Evolutionary conservation across 1,140 invertebrate genomes (phyloP), one percentile per base, ranked within the genome.

Genomic region (Phymastichus coffea): DNA sequence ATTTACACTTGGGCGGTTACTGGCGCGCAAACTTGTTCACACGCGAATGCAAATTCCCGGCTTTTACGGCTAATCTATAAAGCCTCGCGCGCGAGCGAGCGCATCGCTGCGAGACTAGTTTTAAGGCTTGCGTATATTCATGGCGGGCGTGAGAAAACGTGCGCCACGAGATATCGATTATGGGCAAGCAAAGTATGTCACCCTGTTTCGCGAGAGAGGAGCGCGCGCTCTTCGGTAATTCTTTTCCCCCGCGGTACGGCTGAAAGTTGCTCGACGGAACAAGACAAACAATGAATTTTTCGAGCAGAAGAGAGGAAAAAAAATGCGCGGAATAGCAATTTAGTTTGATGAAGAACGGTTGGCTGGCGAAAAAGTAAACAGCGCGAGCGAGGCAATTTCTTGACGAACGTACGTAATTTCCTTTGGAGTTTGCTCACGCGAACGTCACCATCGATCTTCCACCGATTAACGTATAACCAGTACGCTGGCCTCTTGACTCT

Each of bases 161-260:
- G n/a, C n/a, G n/a, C n/a, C 47, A 44, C 23, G 43, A 56, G 43
- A 55, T 67, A 67, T 67, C 51, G 63, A 67, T 67, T 67, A 54
- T 62, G 47, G 55, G 38, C 48, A 44, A 60, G 57, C 48, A 59
- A 67, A 64, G 57, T 63, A 46, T 64, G 63, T 63, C 61, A 64
- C 55, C 52, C 43, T 64, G 57, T 55, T 62, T 63, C 62, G 57
- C 60, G 63, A 54, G 63, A 64, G 41, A 41, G 35, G 33, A 28
- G 12, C 26, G 37, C 38, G 8, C 22, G 37, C 38, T 37, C 15
- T 37, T 14, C 3, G 10, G 12, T 19, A 17, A 40, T 53, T 53
- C 41, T 53, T 53, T 15, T 41, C n/a, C n/a, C n/a, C n/a, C n/a
- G n/a, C n/a, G n/a, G n/a, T n/a, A n/a, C n/a, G n/a, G n/a, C n/a